Base-by-base conservation (phyloP, 2,113 vertebrate species). In the Bombycilla garrulus region DNA sequence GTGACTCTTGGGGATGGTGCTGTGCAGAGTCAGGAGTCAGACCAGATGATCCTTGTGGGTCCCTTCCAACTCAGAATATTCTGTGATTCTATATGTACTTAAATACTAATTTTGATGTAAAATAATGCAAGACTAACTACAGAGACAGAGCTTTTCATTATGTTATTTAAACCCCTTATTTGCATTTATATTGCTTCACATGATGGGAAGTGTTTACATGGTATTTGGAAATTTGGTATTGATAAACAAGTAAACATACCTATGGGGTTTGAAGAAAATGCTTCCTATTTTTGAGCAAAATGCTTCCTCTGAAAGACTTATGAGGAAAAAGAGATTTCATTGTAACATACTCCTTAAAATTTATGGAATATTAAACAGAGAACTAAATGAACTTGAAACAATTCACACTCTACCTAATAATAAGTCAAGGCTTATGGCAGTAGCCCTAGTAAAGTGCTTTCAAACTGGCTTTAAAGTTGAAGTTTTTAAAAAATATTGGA, bases 141-240 rank as follows among this genome's bases (percentile, higher is more conserved):
- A 79, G 56, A 92, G 28, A 84, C 82, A 86, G 65, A 93, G 65
- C 25, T 87, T 95, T 92, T 90, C 57, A 45, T 87, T 56, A 73
- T 88, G 84, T 85, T 95, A 78, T 67, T 95, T 92, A 94, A 94
- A 56, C 29, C 17, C 0, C 2, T 40, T 85, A 91, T 96, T 97
- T 96, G 87, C 81, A 95, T 93, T 95, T 95, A 85, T 95, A 88
- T 95, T 95, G 56, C 73, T 92, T 91, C 50, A 33, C 71, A 71
- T 94, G 69, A 88, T 86, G 61, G 11, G 83, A 93, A 72, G 61
- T 94, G 29, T 96, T 93, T 91, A 66, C 36, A 35, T 42, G 42
- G 44, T 92, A 83, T 91, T 93, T 92, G 88, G 90, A 94, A 90
- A 74, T 67, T 71, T 65, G 70, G 62, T 31, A 66, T 42, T 83